Conservation (phyloP, 1,140 invertebrate species). For the Cyclargus thomasi region DNA sequence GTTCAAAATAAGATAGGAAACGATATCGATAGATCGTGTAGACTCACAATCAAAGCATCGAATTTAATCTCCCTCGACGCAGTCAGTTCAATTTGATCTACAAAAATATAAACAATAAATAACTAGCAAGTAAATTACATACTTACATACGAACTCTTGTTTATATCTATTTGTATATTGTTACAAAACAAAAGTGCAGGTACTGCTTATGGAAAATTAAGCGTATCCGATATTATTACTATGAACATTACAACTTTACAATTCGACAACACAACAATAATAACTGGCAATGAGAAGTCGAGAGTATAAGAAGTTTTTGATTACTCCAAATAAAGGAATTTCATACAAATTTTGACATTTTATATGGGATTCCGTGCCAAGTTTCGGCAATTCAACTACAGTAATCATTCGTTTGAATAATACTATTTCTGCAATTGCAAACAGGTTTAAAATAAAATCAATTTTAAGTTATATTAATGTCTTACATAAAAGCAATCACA, state of each 20-base stretch:
- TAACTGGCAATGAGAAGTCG: too few relatives aligned
- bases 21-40: not conserved
- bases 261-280: conserved; percentile 7
- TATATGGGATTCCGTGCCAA: too few relatives aligned
- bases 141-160: conserved; percentile 49
- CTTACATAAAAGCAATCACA: too few relatives aligned
- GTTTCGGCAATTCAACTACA: too few relatives aligned
- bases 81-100: conserved; percentile 68
- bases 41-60: not conserved
- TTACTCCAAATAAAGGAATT: too few relatives aligned
- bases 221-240: conserved; percentile 46
- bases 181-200: conserved; percentile 66
- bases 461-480: too few relatives aligned
- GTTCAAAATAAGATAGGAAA: too few relatives aligned
- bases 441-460: too few relatives aligned
- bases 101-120: conserved; percentile 53
- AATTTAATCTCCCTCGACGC: conserved; percentile 63
- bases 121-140: conserved; percentile 58
- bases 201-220: conserved; percentile 62
- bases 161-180: conserved; percentile 56
- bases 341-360: too few relatives aligned
- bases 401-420: too few relatives aligned
- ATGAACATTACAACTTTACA: not conserved
- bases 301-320: too few relatives aligned
- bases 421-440: too few relatives aligned